These are phyloP conservation scores for Bryconaethiops microstoma DNA, from an alignment of 2,797 vertebrate genomes.

Conservation along the genomic window DNA sequence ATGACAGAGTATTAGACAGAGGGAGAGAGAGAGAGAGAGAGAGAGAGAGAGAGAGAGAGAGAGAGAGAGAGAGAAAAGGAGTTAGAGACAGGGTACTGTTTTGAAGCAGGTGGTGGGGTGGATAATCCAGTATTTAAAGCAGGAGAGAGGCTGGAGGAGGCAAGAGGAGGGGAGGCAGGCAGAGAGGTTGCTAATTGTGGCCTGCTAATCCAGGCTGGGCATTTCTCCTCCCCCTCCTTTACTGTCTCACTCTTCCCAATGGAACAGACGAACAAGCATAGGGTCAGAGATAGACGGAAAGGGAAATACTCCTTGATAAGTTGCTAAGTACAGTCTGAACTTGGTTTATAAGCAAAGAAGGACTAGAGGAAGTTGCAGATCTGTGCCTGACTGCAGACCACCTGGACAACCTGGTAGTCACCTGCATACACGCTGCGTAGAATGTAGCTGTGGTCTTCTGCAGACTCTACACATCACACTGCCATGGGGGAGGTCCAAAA, in stretches of 20 bases:
- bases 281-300: not conserved
- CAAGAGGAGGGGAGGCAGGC: conserved; percentile 53
- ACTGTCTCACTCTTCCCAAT: conserved; percentile 22
- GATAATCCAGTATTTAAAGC: conserved; percentile 88
- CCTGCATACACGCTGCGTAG: conserved; percentile 36
- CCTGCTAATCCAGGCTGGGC: conserved; percentile 78
- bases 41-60: not conserved
- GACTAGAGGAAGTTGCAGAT: not conserved
- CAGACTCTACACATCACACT: conserved; percentile 60
- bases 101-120: conserved; percentile 81
- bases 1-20: not conserved
- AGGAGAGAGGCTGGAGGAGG: conserved; percentile 63
- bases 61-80: not conserved
- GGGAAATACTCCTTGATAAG: conserved; percentile 21
- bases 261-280: conserved; percentile 27
- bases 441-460: conserved; percentile 51
- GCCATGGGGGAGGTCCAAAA: conserved; percentile 89
- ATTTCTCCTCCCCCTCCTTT: conserved; percentile 60
- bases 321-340: conserved; percentile 17
- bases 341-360: conserved; percentile 5
- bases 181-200: conserved; percentile 82
- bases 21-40: too few species aligned
- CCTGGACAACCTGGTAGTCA: conserved; percentile 11
- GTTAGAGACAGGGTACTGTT: conserved; percentile 17
- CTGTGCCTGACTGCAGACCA: not conserved